Evolutionary conservation across 2,797 vertebrate species (phyloP), one percentile per base, ranked within the genome.

Genomic region (Leptodactylus fallax): DNA sequence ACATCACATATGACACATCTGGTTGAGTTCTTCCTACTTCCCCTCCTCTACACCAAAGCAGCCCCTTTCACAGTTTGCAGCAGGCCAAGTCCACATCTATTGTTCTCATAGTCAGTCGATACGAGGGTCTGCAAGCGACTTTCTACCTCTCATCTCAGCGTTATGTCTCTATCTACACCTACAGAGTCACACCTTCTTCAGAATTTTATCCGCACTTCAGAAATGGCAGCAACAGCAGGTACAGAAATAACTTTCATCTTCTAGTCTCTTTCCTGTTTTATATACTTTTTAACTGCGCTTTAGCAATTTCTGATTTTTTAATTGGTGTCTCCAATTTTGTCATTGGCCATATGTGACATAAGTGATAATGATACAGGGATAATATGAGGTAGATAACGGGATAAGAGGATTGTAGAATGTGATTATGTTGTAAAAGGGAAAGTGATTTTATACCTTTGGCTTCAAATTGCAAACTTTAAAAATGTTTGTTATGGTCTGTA

Each of bases 1-100:
- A 67, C 60, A 82, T 65, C 81, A 85, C 78, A 63, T 85, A 85
- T 85, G 87, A 67, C 83, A 88, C 83, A 88, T 88, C 77, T 85
- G 65, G n/a, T 56, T 63, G 56, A 79, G 51, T 47, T 67, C 83
- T 89, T 86, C 87, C 71, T 89, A 63, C 83, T 77, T 81, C 76
- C 81, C 80, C 87, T 80, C 83, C 87, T 81, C 71, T 53, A 27
- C 58, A 76, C 60, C 27, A 14, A 74, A 81, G 78, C 87, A 82
- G 83, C 67, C 87, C 87, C 87, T 78, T 56, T 0, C 56, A 85
- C 56, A 85, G 27, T 61, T 69, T 76, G 23, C 55, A 69, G 55
- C 82, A 65, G 16, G n/a, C 81, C 63, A 36, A 61, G 19, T 63
- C 27, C 45, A 63, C 63, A 21, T n/a, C 17, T 88, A 81, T 76